Conservation (phyloP, 2,113 vertebrate genomes). For the Festucalex cinctus region DNA sequence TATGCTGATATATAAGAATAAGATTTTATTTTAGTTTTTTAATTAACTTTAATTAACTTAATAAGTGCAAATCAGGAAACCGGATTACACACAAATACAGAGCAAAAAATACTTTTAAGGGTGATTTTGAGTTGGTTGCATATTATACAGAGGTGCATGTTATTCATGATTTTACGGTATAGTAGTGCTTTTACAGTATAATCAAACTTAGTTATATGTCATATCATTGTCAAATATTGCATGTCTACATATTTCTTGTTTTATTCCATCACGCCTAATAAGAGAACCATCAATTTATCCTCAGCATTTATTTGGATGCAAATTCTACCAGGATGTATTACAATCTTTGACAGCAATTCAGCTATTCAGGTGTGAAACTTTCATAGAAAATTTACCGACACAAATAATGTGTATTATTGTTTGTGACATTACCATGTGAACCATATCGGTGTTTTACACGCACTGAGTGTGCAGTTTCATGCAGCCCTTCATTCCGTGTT, state of each 20-base stretch:
- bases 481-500: conserved; percentile 33
- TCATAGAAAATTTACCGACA: not conserved
- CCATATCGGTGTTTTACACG: conserved; percentile 32
- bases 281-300: not conserved
- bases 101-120: too few species aligned
- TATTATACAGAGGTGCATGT: too few species aligned
- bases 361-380: not conserved
- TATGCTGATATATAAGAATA: not conserved
- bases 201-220: not conserved
- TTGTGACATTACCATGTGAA: conserved; percentile 42
- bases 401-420: conserved; percentile 19
- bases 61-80: too few species aligned
- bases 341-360: not conserved
- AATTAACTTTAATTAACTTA: too few species aligned
- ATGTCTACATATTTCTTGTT: not conserved
- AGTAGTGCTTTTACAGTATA: not conserved
- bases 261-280: not conserved
- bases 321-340: not conserved
- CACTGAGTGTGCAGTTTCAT: conserved; percentile 30
- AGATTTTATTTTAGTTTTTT: too few species aligned
- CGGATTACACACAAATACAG: too few species aligned
- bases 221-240: not conserved
- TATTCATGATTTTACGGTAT: too few species aligned
- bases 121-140: too few species aligned
- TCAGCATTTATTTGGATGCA: not conserved